Base-by-base conservation (phyloP, 1,140 invertebrate species). In the Ladona fulva region DNA sequence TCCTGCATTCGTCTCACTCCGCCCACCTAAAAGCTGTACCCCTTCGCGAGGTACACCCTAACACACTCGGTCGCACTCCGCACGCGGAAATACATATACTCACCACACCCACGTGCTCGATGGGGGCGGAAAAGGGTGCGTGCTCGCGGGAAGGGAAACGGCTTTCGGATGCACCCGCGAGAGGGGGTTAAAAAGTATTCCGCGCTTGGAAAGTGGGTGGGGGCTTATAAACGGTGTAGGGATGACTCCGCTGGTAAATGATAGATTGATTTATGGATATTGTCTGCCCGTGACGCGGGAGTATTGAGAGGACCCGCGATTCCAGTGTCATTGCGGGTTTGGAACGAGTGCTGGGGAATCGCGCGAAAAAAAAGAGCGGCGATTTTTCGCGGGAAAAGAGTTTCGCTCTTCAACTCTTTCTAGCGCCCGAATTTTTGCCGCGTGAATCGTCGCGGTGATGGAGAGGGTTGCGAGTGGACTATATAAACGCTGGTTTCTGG, bases 251-350 rank as follows among this genome's bases (percentile, higher is more conserved):
- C 52, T 66, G 52, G 52, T 66, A 66, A 66, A 66, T 66, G 52
- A 66, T 66, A 66, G 52, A 66, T 66, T 66, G 52, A 66, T 66
- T 66, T 66, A 66, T 66, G 52, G 52, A 66, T 66, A 66, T 66
- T 66, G 52, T 66, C 52, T 66, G 52, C 52, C 14, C n/a, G 14
- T 66, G 52, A 66, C 52, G n/a, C 52, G 52, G 52, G 52, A 66
- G 52, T 66, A 66, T 66, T 66, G 52, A 66, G 52, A 66, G 52
- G n/a, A 3, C 52, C 52, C 3, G 12, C 52, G 52, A 66, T 66
- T 66, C 52, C 52, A 12, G n/a, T 66, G 52, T 66, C 52, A 22
- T 66, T 16, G 52, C 52, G 14, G 52, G 52, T 6, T 3, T 12
- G 52, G 16, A 22, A 52, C 19, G 44, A 52, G 44, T 19, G 44